Percentiles rank a stretch among this genome's conserved stretches.
Conservation (phyloP, 1,140 invertebrate species). For the Scaptomyza graminum region DNA sequence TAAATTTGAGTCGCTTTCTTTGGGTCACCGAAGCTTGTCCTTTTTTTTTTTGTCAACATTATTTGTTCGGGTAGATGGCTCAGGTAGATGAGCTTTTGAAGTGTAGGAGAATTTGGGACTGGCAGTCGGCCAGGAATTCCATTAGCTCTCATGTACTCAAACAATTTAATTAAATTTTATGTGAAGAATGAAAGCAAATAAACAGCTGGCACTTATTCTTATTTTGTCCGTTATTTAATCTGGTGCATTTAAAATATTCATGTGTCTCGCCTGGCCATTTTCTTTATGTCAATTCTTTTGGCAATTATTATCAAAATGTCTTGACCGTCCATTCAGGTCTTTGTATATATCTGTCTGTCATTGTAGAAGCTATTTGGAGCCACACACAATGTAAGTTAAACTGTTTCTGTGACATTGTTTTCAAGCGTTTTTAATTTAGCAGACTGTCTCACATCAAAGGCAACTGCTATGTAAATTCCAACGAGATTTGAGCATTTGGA, state of each 20-base stretch:
- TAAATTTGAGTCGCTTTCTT: constrained; percentile 39
- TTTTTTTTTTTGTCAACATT: constrained; percentile 38
- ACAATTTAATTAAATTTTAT: constrained; percentile 78
- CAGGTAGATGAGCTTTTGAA: background rate
- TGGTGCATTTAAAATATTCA: constrained; percentile 15
- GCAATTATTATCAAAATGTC: constrained; percentile 70
- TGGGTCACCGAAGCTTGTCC: constrained; percentile 29
- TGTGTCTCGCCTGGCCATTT: background rate
- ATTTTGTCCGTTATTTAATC: constrained; percentile 19
- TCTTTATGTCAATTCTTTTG: constrained; percentile 44
- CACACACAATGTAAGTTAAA: constrained; percentile 2
- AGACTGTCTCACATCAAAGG: constrained; percentile 64
- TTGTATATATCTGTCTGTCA: background rate
- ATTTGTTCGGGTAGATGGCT: constrained; percentile 25
- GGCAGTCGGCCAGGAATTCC: constrained; percentile 45
- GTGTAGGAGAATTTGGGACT: constrained; percentile 32
- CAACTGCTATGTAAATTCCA: constrained; percentile 9
- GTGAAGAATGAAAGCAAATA: constrained; percentile 72
- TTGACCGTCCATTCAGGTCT: constrained; percentile 11
- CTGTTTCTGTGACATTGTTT: constrained; percentile 17
- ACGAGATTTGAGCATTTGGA: constrained; percentile 24
- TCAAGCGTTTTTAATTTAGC: constrained; percentile 56
- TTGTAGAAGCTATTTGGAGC: constrained; percentile 15
- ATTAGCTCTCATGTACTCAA: constrained; percentile 64
- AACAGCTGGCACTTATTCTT: constrained; percentile 51